Base-by-base conservation (phyloP, 2,797 vertebrate species). In the Thaleichthys pacificus region DNA sequence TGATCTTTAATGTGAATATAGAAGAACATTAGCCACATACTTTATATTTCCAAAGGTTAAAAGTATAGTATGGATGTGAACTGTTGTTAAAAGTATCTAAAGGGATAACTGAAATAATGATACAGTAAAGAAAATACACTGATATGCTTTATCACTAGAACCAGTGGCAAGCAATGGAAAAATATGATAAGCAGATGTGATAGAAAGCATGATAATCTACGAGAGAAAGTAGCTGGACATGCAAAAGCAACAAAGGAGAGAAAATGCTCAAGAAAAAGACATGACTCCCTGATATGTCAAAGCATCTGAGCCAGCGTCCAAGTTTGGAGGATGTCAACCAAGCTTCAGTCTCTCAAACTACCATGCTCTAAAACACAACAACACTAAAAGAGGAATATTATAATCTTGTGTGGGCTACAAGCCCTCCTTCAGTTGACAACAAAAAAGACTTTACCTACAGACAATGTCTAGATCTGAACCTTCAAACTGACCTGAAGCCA, bases 81-180 rank as follows among this genome's bases (percentile, higher is more conserved):
- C 56, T 64, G 65, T 82, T 77, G 56, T 74, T 84, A 85, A 87
- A 85, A 83, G 82, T 79, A 81, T 75, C 60, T 64, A 51, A 77
- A 71, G 68, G 70, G 21, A 61, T 83, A 42, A 62, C 11, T n/a
- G 19, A 78, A 76, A 75, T 72, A 81, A 70, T 72, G 17, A 58
- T 30, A n/a, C 8, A 38, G 8, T 24, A 66, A 3, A 35, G 32
- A 56, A 61, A 42, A 38, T 14, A 17, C 12, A 14, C 54, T 22
- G 56, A 68, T 19, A 38, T 69, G 30, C n/a, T 58, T 61, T 58
- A 54, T 68, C 19, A 0, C 19, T 30, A 69, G 30, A 63, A 56
- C 21, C 51, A 28, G 66, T 30, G 47, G 22, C 0, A 54, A 47
- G 68, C 30, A 62, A 66, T 47, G 69, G 79, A 69, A 69, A 24